Percentiles rank a stretch among this genome's conserved stretches.
Conservation (phyloP, 2,797 vertebrate species). For the Halcyon leucocephala region DNA sequence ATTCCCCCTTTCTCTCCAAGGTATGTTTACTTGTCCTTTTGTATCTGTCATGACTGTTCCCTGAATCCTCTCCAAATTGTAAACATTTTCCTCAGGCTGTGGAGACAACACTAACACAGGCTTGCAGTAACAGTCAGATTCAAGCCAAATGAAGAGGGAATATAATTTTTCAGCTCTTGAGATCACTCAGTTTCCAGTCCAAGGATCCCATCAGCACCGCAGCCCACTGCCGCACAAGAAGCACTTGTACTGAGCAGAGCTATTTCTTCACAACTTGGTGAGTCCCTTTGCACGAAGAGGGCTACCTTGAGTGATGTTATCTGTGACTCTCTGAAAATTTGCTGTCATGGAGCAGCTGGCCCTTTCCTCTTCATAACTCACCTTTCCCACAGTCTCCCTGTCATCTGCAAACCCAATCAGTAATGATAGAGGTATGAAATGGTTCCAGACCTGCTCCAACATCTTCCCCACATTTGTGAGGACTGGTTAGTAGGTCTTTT, state of each 20-base stretch:
- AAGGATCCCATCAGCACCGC: not conserved
- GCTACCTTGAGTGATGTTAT: not conserved
- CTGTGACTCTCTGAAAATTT: not conserved
- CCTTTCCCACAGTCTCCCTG: not conserved
- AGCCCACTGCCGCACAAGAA: not conserved
- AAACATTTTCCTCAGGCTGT: conserved; percentile 1
- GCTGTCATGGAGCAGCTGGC: not conserved
- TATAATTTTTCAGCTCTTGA: conserved; percentile 29
- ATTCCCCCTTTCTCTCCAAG: not conserved
- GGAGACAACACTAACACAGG: conserved; percentile 19
- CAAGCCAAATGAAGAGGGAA: conserved; percentile 22
- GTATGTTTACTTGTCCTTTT: conserved; percentile 52
- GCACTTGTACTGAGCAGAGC: not conserved
- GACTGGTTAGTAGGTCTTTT: not conserved
- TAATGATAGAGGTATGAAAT: not conserved
- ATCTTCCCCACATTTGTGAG: not conserved
- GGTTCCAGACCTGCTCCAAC: not conserved
- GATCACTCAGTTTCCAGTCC: not conserved
- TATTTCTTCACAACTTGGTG: not conserved
- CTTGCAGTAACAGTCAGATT: not conserved
- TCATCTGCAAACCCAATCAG: not conserved
- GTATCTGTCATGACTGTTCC: conserved; percentile 26
- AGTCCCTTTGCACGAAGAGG: not conserved
- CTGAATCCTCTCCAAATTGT: conserved; percentile 43
- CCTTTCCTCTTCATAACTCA: not conserved